Evolutionary conservation across 2,888 invertebrate species (phyloP).

Genomic region (Nudaria mundana): DNA sequence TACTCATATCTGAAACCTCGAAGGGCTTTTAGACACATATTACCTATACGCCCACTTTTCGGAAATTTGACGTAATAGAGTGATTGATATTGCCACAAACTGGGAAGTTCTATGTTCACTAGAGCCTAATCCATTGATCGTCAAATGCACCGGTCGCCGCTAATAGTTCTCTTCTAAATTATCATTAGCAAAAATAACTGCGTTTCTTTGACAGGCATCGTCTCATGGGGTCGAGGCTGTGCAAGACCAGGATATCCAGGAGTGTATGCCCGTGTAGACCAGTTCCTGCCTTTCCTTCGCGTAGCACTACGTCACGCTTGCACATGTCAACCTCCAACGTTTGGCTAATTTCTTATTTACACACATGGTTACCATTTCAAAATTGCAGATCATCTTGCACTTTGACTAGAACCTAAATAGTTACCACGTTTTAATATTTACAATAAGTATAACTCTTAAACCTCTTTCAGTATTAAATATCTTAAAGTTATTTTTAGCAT

Average conservation of each 20-base stretch:
- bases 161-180: too few relatives aligned
- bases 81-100: too few relatives aligned
- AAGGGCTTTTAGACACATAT: too few relatives aligned
- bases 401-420: neutral
- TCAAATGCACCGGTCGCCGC: too few relatives aligned
- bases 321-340: constrained; percentile 57
- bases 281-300: constrained; percentile 69
- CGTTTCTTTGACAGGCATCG: constrained; percentile 84
- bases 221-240: constrained; percentile 90
- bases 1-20: too few relatives aligned
- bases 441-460: too few relatives aligned
- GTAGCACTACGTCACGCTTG: constrained; percentile 69
- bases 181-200: too few relatives aligned
- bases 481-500: neutral
- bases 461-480: constrained; percentile 23
- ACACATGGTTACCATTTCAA: neutral
- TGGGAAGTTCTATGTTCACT: too few relatives aligned
- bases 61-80: too few relatives aligned
- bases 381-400: neutral
- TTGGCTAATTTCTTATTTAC: constrained; percentile 14
- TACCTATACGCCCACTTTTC: too few relatives aligned
- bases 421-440: too few relatives aligned
- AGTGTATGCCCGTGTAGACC: constrained; percentile 66
- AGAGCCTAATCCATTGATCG: too few relatives aligned
- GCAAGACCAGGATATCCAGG: constrained; percentile 82